phyloP scores from a whole-genome alignment of 2,113 vertebrate species.

The Elgaria multicarinata region DNA sequence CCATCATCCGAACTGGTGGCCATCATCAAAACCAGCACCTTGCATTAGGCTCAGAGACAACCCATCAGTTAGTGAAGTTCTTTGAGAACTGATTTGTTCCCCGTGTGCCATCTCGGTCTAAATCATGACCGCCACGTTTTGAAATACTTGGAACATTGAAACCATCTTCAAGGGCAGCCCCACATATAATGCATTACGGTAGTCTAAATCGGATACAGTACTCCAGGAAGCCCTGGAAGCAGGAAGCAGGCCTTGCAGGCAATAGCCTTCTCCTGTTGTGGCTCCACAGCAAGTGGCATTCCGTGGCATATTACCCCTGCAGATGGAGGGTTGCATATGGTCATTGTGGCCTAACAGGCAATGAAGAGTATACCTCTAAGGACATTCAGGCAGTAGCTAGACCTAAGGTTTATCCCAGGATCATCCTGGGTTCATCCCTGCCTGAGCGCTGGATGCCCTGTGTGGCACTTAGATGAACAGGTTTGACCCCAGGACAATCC shows the following conservation, averaged over 20 bases:
- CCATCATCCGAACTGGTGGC: too few species aligned
- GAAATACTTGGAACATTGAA: neutral
- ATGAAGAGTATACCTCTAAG: neutral
- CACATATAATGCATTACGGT: neutral
- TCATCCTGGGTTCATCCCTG: too few species aligned
- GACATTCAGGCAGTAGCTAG: too few species aligned
- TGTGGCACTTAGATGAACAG: too few species aligned
- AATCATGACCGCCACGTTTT: neutral
- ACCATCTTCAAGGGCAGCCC: neutral
- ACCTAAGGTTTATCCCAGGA: too few species aligned
- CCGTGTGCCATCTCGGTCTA: neutral
- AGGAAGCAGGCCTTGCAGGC: neutral
- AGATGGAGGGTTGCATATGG: neutral
- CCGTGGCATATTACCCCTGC: neutral
- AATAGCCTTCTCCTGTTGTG: neutral
- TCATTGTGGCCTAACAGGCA: neutral
- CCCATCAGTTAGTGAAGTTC: neutral
- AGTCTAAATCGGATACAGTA: neutral
- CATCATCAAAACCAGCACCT: too few species aligned
- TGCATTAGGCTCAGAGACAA: neutral
- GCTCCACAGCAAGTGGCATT: neutral
- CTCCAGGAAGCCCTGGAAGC: neutral
- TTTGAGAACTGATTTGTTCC: neutral
- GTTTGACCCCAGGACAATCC: too few species aligned
- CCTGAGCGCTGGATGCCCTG: too few species aligned